Evolutionary conservation across 2,797 vertebrate species (phyloP).

Genomic region (Gambusia yucatana): DNA sequence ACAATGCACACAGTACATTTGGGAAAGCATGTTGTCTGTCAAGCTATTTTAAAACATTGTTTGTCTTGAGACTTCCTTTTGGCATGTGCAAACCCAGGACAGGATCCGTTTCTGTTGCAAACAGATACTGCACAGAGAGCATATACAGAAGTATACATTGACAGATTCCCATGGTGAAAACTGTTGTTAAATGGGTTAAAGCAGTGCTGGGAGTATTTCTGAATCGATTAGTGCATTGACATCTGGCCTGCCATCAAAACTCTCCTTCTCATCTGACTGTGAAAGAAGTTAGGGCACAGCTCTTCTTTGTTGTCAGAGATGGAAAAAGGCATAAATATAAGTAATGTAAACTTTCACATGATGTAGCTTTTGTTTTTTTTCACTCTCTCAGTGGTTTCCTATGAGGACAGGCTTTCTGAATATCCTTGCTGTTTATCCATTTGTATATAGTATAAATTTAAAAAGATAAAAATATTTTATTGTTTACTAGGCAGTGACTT

Average conservation of each 20-base stretch:
- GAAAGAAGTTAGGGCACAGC: not conserved
- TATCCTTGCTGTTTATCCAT: not conserved
- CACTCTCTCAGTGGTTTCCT: not conserved
- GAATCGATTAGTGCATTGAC: constrained; percentile 22
- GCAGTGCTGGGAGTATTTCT: constrained; percentile 4
- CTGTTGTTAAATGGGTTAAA: constrained; percentile 25
- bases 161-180: constrained; percentile 15
- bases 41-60: constrained; percentile 14
- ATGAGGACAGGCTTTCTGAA: not conserved
- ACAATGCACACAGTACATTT: not conserved
- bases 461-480: not conserved
- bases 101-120: constrained; percentile 23
- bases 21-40: constrained; percentile 4
- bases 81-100: constrained; percentile 12
- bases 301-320: constrained; percentile 17
- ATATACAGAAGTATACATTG: constrained; percentile 8
- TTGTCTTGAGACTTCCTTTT: constrained; percentile 31
- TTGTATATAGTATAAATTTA: not conserved
- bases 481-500: not conserved
- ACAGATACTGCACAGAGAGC: constrained; percentile 2
- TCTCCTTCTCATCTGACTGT: constrained; percentile 4
- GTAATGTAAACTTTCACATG: not conserved
- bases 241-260: constrained; percentile 15
- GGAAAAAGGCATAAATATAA: constrained; percentile 5
- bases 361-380: not conserved